Evolutionary conservation across 2,888 invertebrate genomes (phyloP).

Genomic region (Caenorhabditis sp.): DNA sequence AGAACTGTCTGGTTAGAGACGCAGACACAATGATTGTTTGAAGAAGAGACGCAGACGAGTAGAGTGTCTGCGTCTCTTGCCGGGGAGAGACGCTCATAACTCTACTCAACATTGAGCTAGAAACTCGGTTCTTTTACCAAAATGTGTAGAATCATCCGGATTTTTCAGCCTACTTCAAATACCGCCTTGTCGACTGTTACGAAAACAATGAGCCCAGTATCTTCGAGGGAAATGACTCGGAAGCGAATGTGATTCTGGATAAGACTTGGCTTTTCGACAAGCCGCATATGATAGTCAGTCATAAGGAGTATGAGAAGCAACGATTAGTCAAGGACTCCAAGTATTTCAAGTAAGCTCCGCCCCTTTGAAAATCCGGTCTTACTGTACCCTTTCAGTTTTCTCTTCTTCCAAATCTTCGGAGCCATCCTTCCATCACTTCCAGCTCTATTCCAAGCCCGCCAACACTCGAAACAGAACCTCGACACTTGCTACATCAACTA

Average conservation of each 20-base stretch:
- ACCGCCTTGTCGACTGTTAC: constrained; percentile 11
- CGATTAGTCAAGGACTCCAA: constrained; percentile 30
- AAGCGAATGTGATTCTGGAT: not conserved
- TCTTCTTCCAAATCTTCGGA: constrained; percentile 49
- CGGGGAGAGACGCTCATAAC: too few relatives aligned
- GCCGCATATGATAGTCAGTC: constrained; percentile 6
- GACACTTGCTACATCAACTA: constrained; percentile 35
- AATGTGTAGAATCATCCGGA: too few relatives aligned
- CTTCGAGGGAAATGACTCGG: constrained; percentile 25
- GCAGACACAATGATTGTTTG: too few relatives aligned
- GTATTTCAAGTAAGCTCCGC: constrained; percentile 22
- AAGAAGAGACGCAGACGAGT: too few relatives aligned
- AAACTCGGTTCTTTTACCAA: not conserved
- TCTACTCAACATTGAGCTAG: too few relatives aligned
- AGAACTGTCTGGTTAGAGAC: too few relatives aligned
- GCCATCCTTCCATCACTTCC: constrained; percentile 25
- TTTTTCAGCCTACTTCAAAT: constrained; percentile 32
- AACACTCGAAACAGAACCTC: constrained; percentile 11
- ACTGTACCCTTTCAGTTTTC: constrained; percentile 23
- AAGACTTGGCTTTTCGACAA: constrained; percentile 11
- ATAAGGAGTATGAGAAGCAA: constrained; percentile 42
- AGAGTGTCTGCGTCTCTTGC: too few relatives aligned
- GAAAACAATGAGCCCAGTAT: constrained; percentile 45
- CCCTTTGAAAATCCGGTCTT: too few relatives aligned
- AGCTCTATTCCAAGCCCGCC: constrained; percentile 9